phyloP scores from a whole-genome alignment of 2,888 invertebrate genomes.

The Ennomos erosarius region DNA sequence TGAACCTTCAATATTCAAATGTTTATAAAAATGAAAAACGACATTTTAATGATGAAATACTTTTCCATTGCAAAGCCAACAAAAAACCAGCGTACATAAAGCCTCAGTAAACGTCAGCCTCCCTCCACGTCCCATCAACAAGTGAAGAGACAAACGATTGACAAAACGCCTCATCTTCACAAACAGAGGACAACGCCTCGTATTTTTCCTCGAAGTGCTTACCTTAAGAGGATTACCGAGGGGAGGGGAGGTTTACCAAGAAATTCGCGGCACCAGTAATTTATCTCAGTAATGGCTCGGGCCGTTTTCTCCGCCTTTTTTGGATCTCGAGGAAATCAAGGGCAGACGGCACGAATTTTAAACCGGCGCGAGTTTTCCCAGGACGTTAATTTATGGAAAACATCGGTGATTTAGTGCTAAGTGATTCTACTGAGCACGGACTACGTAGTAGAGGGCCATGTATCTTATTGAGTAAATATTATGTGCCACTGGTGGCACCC shows the following conservation, averaged over 20 bases:
- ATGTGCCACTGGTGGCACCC: no score
- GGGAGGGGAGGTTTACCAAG: slow-evolving; percentile 46
- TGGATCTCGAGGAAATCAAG: slow-evolving; percentile 70
- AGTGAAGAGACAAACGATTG: slow-evolving; percentile 36
- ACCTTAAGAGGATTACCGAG: slow-evolving; percentile 66
- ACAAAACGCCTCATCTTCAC: slow-evolving; percentile 27
- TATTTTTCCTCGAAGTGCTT: slow-evolving; percentile 51
- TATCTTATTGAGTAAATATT: background rate
- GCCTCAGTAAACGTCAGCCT: slow-evolving; percentile 6
- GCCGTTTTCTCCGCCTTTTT: slow-evolving; percentile 72
- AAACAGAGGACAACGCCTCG: slow-evolving; percentile 32
- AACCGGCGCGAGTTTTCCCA: slow-evolving; percentile 61
- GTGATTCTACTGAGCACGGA: slow-evolving; percentile 42
- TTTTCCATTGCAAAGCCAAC: background rate
- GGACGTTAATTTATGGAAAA: slow-evolving; percentile 68
- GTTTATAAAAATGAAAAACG: no score
- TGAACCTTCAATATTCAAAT: no score
- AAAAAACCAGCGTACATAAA: slow-evolving; percentile 12
- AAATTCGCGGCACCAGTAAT: slow-evolving; percentile 66
- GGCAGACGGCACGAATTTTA: slow-evolving; percentile 63
- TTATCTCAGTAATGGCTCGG: slow-evolving; percentile 76
- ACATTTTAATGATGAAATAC: no score
- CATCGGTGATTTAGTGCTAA: slow-evolving; percentile 70
- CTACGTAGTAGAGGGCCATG: background rate
- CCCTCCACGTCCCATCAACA: slow-evolving; percentile 32